phyloP scores from a whole-genome alignment of 2,888 invertebrate genomes.

The Glaucopsyche alexis region DNA sequence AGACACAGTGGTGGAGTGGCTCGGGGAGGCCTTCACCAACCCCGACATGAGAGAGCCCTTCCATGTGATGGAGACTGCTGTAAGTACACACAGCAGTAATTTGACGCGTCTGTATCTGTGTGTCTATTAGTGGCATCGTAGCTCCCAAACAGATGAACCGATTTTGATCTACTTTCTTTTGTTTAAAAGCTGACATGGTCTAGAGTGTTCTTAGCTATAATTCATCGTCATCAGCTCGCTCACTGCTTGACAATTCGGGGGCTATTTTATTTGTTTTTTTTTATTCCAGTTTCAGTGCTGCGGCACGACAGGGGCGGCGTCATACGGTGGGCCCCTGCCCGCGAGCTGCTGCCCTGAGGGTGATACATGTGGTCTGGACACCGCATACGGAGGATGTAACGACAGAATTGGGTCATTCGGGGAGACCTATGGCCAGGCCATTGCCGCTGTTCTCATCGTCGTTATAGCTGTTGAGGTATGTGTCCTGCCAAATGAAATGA shows the following conservation, averaged over 20 bases:
- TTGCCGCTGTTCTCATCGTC: constrained; percentile 47
- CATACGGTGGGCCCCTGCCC: constrained; percentile 45
- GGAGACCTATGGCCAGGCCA: constrained; percentile 48
- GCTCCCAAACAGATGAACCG: too few species aligned
- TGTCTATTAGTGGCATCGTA: too few species aligned
- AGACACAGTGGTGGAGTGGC: constrained; percentile 49
- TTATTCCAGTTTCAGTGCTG: constrained; percentile 59
- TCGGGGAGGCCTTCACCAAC: constrained; percentile 48
- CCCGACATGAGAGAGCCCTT: constrained; percentile 42
- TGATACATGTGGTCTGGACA: constrained; percentile 39
- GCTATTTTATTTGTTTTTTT: neutral
- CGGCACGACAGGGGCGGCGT: constrained; percentile 51
- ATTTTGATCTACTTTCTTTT: too few species aligned
- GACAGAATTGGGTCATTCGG: constrained; percentile 48
- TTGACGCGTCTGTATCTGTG: too few species aligned
- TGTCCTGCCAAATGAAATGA: neutral
- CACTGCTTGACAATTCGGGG: too few species aligned
- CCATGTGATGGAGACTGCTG: constrained; percentile 50
- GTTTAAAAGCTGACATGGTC: too few species aligned
- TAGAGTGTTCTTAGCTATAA: too few species aligned
- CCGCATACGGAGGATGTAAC: constrained; percentile 51
- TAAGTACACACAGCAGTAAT: constrained; percentile 46
- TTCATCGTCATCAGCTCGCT: too few species aligned
- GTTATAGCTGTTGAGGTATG: constrained; percentile 56
- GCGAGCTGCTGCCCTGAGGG: constrained; percentile 49